Conservation (phyloP, 2,113 vertebrate species). For the Lates calcarifer region DNA sequence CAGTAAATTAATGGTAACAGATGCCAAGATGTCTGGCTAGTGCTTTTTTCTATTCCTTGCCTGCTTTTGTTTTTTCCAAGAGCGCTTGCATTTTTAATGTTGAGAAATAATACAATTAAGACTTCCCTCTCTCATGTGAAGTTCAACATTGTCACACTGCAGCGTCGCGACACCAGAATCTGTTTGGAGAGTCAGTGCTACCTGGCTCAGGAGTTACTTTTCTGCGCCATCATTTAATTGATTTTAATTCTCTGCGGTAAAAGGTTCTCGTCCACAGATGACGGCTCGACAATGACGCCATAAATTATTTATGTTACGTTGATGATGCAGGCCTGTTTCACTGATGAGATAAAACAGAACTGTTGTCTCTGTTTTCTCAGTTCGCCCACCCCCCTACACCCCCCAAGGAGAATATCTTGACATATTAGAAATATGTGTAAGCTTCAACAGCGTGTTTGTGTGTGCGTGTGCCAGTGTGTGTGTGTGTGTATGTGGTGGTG, state of each 20-base stretch:
- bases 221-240: conserved; percentile 37
- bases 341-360: conserved; percentile 66
- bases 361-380: neutral
- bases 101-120: conserved; percentile 82
- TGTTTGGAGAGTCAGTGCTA: neutral
- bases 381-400: neutral
- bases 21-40: conserved; percentile 87
- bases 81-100: conserved; percentile 82
- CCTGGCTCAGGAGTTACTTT: conserved; percentile 43
- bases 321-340: conserved; percentile 64
- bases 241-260: conserved; percentile 55
- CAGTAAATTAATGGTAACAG: conserved; percentile 89
- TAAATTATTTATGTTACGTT: conserved; percentile 72
- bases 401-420: conserved; percentile 61
- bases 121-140: conserved; percentile 43
- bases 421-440: conserved; percentile 66
- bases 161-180: too few relatives aligned
- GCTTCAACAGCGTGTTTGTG: conserved; percentile 33
- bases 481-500: conserved; percentile 23
- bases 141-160: conserved; percentile 1
- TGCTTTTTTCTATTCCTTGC: conserved; percentile 71
- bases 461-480: conserved; percentile 18
- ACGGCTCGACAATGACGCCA: conserved; percentile 38
- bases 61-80: conserved; percentile 77
- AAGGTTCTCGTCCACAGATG: conserved; percentile 43